Base-by-base conservation (phyloP, 2,888 invertebrate species). In the Periphyllus acericola region DNA sequence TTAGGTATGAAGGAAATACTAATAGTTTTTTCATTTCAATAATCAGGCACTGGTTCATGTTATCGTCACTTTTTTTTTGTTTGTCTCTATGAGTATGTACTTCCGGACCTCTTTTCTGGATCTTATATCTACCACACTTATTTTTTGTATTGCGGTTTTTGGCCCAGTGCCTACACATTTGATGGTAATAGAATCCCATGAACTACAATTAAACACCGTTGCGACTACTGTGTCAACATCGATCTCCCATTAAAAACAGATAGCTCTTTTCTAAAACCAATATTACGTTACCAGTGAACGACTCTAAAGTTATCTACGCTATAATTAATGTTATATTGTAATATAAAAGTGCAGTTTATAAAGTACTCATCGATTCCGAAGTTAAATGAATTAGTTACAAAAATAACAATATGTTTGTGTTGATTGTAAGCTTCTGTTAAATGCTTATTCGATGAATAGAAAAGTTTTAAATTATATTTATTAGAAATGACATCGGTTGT, bases 171-270 rank as follows among this genome's bases (percentile, higher is more conserved):
- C 36, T 32, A 40, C 29, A 29, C 14, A 19, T 29, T 11, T 29
- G 25, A 36, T 34, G 60, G 29, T 83, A 74, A 74, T 74, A 74
- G 72, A 83, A 75, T 75, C 60, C 6, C n/a, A 29, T 3, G 14
- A 60, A 66, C 29, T 60, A 75, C 52, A 83, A 83, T 75, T 60
- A 75, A 75, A 83, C 40, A 60, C 25, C 55, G 36, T 55, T 55
- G 19, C 19, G 55, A 32, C n/a, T 82, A 2, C 17, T 82, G 21
- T 72, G 32, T 72, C 32, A 72, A 83, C n/a, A 80, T 66, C 29
- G 36, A 40, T 46, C n/a, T 83, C 9, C 52, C 34, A 55, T 71
- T 71, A n/a, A 55, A 72, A 34, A 34, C 2, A 14, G 8, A 34
- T n/a, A n/a, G 25, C 3, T 72, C n/a, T 52, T n/a, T 25, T 36